Percentiles rank a stretch among this genome's conserved stretches.
These are phyloP conservation scores for Ectobius pallidus DNA, from an alignment of 2,888 invertebrate species.

Conservation along the genomic window DNA sequence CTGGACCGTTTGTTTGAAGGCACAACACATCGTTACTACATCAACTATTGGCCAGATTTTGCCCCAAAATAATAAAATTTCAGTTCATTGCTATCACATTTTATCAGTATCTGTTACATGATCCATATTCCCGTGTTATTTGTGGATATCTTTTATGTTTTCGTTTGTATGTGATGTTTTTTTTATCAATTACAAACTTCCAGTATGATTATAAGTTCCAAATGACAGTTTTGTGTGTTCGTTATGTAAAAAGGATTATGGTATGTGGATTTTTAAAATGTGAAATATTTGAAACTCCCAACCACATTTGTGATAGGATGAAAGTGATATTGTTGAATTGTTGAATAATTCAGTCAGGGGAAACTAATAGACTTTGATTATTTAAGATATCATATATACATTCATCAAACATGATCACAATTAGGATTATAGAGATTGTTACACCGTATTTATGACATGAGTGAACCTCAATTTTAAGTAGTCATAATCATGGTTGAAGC, in stretches of 20 bases:
- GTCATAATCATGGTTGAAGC: too few species aligned
- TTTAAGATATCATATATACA: too few species aligned
- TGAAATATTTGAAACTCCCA: background rate
- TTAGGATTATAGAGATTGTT: too few species aligned
- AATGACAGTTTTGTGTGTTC: background rate
- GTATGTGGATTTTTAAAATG: background rate
- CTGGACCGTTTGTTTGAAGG: constrained; percentile 96
- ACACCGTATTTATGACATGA: too few species aligned
- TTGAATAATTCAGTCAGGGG: too few species aligned
- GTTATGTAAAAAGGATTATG: background rate
- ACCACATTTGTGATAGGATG: background rate
- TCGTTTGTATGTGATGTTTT: background rate
- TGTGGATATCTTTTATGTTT: background rate
- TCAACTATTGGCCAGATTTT: constrained; percentile 99
- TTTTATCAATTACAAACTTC: constrained; percentile 1
- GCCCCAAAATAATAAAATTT: constrained; percentile 69
- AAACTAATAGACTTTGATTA: too few species aligned
- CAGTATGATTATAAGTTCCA: background rate
- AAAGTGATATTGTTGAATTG: too few species aligned
- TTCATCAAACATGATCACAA: too few species aligned
- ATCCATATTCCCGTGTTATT: constrained; percentile 28
- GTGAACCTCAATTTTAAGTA: too few species aligned
- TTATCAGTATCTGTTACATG: too few species aligned
- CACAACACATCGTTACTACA: constrained; percentile 90
- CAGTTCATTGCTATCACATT: constrained; percentile 7